A percentile compares a stretch with the other conserved stretches of the same genome.
Conservation (phyloP, 2,888 invertebrate species). For the Campoplex nolae region DNA sequence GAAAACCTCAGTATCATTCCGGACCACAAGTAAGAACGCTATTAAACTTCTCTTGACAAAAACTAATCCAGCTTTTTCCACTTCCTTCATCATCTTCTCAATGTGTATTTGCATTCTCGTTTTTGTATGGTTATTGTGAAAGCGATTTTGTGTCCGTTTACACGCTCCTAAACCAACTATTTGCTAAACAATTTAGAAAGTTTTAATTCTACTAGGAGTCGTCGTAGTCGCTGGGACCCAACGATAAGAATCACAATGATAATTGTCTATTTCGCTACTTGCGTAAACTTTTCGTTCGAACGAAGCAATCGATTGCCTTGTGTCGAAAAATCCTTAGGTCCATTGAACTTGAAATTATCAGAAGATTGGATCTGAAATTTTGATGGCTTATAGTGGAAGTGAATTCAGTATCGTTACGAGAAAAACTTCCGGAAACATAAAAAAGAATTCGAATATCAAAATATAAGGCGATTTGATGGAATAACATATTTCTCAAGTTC, state of each 20-base stretch:
- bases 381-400: not conserved
- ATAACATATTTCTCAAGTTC: not conserved
- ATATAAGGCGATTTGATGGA: too few species aligned
- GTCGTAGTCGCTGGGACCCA: constrained; percentile 6
- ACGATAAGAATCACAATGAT: constrained; percentile 48
- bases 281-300: constrained; percentile 30
- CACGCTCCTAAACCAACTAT: constrained; percentile 5
- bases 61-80: constrained; percentile 51
- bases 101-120: constrained; percentile 33
- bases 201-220: constrained; percentile 21
- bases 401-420: too few species aligned
- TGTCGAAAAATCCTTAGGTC: constrained; percentile 25
- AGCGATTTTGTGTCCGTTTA: constrained; percentile 24
- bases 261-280: constrained; percentile 49
- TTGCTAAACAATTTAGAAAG: constrained; percentile 31
- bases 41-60: constrained; percentile 54
- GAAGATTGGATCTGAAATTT: not conserved
- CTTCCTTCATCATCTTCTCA: not conserved
- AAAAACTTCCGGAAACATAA: not conserved
- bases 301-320: not conserved
- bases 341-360: not conserved
- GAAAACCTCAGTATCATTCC: constrained; percentile 22
- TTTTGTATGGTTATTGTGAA: constrained; percentile 46
- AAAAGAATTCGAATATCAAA: not conserved
- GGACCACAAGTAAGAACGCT: constrained; percentile 11